phyloP scores from a whole-genome alignment of 2,113 vertebrate species.

The Amazona guildingii region DNA sequence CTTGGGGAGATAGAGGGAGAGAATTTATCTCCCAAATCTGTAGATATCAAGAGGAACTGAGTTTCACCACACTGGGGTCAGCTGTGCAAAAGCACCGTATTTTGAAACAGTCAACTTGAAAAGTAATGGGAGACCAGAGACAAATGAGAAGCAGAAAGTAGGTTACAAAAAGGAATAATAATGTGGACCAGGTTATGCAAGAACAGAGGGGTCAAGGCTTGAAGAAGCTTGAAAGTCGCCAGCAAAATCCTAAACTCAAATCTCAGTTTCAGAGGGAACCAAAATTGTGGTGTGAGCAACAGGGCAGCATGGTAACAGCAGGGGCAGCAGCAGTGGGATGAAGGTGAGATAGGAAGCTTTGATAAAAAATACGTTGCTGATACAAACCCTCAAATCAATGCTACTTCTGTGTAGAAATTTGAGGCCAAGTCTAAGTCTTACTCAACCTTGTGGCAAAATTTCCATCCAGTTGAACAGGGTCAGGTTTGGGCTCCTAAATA shows the following conservation, averaged over 20 bases:
- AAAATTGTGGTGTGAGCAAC: background rate
- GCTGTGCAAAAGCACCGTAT: background rate
- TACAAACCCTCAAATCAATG: background rate
- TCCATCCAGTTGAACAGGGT: background rate
- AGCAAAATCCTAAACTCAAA: slow-evolving; percentile 6
- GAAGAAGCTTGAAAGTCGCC: slow-evolving; percentile 26
- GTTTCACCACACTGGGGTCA: slow-evolving; percentile 1
- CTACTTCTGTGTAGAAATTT: background rate
- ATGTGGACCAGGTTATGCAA: slow-evolving; percentile 21
- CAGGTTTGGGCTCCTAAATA: background rate
- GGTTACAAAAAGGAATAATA: slow-evolving; percentile 28
- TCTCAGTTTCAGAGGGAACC: background rate
- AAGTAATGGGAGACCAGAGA: background rate
- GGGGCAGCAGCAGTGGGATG: background rate
- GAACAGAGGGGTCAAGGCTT: slow-evolving; percentile 42
- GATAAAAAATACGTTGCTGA: background rate
- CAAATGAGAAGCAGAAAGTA: slow-evolving; percentile 49
- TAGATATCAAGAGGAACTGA: slow-evolving; percentile 11
- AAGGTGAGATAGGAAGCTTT: slow-evolving; percentile 1
- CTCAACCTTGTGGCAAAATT: background rate
- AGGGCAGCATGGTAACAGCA: background rate
- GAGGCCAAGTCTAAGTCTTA: background rate
- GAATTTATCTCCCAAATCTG: slow-evolving; percentile 32
- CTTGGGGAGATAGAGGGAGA: background rate
- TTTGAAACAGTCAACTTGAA: slow-evolving; percentile 18